Percentiles rank a stretch among this genome's conserved stretches.
Conservation (phyloP, 1,140 invertebrate genomes). For the Popillia japonica region DNA sequence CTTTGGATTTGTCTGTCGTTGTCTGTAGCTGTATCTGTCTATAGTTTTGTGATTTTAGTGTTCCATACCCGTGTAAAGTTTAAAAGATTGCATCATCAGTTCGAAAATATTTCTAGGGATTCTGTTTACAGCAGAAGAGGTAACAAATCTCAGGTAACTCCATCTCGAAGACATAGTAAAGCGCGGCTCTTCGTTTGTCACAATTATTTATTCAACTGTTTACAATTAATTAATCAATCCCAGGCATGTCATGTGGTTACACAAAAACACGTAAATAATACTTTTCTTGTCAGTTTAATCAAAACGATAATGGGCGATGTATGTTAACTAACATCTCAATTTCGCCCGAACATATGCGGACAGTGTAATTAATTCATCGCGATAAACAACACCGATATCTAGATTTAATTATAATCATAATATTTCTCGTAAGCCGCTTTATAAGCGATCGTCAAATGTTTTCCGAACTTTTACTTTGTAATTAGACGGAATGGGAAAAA, state of each 20-base stretch:
- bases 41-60: no score
- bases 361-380: conserved; percentile 1
- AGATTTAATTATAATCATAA: conserved; percentile 1
- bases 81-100: no score
- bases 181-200: background rate
- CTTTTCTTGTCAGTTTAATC: conserved; percentile 27
- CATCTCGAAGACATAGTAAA: background rate
- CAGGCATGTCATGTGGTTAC: background rate
- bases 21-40: no score
- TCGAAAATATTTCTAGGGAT: no score
- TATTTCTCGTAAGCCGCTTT: background rate
- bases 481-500: background rate
- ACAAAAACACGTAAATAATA: background rate
- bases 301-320: background rate
- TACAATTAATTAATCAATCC: background rate
- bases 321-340: conserved; percentile 23
- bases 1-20: no score
- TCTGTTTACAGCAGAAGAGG: no score
- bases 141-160: no score
- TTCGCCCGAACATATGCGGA: background rate
- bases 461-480: conserved; percentile 17
- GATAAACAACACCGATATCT: conserved; percentile 21
- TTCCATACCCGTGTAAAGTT: no score
- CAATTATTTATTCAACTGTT: background rate
- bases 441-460: background rate